Evolutionary conservation across 1,140 invertebrate species (phyloP).

Genomic region (Euwallacea similis): DNA sequence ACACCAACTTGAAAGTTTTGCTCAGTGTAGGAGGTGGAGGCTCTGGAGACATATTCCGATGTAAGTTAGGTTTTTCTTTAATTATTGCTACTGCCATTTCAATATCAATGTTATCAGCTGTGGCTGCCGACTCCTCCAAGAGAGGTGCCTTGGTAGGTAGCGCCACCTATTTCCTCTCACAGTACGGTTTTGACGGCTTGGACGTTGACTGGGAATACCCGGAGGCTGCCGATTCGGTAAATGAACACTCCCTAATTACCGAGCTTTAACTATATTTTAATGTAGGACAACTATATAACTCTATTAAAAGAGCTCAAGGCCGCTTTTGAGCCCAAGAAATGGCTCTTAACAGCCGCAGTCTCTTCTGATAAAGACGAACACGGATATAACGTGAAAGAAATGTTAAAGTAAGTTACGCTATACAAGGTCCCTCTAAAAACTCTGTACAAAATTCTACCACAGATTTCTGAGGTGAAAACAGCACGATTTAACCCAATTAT

Average conservation of each 20-base stretch:
- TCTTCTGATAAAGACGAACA: constrained; percentile 3
- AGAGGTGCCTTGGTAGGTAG: constrained; percentile 24
- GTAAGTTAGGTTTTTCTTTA: neutral
- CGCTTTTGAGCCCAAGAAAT: constrained; percentile 40
- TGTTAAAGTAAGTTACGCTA: constrained; percentile 14
- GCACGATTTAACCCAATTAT: too few relatives aligned
- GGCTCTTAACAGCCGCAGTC: constrained; percentile 44
- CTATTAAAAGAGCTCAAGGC: constrained; percentile 42
- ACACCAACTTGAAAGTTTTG: constrained; percentile 65
- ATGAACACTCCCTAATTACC: neutral
- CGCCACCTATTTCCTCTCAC: constrained; percentile 18
- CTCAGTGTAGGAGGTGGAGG: constrained; percentile 68
- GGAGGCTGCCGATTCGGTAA: constrained; percentile 24
- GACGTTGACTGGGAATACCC: constrained; percentile 41
- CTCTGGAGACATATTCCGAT: neutral
- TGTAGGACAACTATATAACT: constrained; percentile 41
- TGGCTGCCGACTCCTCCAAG: constrained; percentile 26
- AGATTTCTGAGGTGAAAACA: too few relatives aligned
- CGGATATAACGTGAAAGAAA: constrained; percentile 11
- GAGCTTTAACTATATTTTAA: neutral
- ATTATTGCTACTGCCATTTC: neutral
- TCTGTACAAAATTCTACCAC: too few relatives aligned
- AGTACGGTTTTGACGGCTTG: constrained; percentile 37
- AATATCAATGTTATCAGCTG: neutral
- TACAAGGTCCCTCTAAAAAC: too few relatives aligned